A percentile compares a stretch with the other conserved stretches of the same genome.
phyloP scores from a whole-genome alignment of 2,888 invertebrate genomes.

The Chloroclysta siterata region DNA sequence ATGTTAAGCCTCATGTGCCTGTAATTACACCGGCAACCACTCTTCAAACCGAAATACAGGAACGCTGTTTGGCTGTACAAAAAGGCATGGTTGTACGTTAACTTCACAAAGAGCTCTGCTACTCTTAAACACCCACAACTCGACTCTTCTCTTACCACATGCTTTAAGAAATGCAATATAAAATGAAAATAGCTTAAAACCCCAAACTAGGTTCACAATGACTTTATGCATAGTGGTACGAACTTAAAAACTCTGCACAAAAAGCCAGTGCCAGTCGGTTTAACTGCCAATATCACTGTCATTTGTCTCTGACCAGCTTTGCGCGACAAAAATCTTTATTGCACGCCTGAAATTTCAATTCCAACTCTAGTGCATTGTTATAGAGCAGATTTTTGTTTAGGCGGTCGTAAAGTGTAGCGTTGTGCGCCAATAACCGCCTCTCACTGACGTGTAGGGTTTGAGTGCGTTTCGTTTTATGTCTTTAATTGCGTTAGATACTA shows the following conservation, averaged over 20 bases:
- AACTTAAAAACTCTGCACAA: conserved; percentile 57
- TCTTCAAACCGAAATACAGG: too few species aligned
- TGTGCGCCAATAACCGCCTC: conserved; percentile 60
- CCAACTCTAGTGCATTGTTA: conserved; percentile 38
- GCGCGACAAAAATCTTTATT: conserved; percentile 49
- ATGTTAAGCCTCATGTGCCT: too few species aligned
- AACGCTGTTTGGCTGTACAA: too few species aligned
- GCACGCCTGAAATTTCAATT: conserved; percentile 37
- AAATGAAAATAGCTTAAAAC: background rate
- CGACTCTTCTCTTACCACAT: too few species aligned
- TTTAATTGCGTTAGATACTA: conserved; percentile 62
- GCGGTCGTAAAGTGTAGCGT: conserved; percentile 38
- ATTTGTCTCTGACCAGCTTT: conserved; percentile 67
- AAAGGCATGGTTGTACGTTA: too few species aligned
- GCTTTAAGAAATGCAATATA: too few species aligned
- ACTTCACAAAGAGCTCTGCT: too few species aligned
- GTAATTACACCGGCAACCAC: too few species aligned
- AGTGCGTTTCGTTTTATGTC: conserved; percentile 60
- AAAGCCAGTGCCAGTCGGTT: conserved; percentile 57
- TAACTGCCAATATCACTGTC: conserved; percentile 73
- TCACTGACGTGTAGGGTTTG: conserved; percentile 64
- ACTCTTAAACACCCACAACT: too few species aligned
- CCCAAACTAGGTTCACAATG: conserved; percentile 34
- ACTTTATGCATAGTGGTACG: conserved; percentile 48
- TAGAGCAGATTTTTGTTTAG: conserved; percentile 37